Percentiles rank a stretch among this genome's conserved stretches.
These are phyloP conservation scores for Metallyticus violacea DNA, from an alignment of 2,888 invertebrate species.

Conservation along the genomic window DNA sequence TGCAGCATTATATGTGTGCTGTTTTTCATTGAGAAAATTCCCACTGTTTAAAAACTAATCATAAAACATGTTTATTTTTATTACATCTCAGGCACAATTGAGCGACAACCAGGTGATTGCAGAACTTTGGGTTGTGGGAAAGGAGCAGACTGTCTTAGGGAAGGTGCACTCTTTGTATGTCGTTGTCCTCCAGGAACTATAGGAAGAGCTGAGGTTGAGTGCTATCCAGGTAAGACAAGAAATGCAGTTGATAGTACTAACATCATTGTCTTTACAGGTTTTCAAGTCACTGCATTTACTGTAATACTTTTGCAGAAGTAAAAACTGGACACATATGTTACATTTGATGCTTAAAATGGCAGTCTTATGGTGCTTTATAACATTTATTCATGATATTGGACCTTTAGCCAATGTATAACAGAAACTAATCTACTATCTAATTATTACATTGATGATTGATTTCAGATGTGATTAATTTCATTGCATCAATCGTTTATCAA, in stretches of 20 bases:
- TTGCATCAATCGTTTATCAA: too few species aligned
- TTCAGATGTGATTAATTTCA: too few species aligned
- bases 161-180: constrained; percentile 80
- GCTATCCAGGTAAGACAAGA: constrained; percentile 58
- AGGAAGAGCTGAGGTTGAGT: constrained; percentile 69
- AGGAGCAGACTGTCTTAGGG: constrained; percentile 82
- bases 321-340: neutral
- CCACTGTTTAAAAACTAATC: too few species aligned
- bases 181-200: constrained; percentile 72
- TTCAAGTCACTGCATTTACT: neutral
- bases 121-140: constrained; percentile 79
- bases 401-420: too few species aligned
- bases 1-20: too few species aligned
- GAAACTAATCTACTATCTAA: too few species aligned
- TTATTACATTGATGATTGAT: too few species aligned
- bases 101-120: constrained; percentile 68
- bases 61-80: too few species aligned
- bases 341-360: neutral
- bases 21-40: too few species aligned
- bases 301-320: neutral
- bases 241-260: constrained; percentile 22
- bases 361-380: too few species aligned
- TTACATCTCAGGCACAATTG: constrained; percentile 52
- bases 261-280: neutral
- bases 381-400: too few species aligned